phyloP scores from a whole-genome alignment of 2,888 invertebrate genomes.

The Dasypogon diadema region DNA sequence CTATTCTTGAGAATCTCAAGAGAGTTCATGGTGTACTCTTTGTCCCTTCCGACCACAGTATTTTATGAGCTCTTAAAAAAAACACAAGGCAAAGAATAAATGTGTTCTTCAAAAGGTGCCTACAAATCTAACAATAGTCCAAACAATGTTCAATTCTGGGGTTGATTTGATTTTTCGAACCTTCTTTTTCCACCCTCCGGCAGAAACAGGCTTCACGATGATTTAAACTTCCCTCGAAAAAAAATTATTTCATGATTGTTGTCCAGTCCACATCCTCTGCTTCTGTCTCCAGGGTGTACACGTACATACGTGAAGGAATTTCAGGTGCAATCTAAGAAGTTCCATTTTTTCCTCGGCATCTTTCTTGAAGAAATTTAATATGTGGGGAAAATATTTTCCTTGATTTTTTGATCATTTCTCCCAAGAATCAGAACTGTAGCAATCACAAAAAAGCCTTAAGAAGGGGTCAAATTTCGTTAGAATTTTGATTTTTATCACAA shows the following conservation, averaged over 20 bases:
- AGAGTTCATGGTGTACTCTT: slow-evolving; percentile 6
- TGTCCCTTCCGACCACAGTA: slow-evolving; percentile 44
- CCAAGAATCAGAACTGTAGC: slow-evolving; percentile 18
- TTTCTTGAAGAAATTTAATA: slow-evolving; percentile 41
- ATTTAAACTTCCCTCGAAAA: slow-evolving; percentile 27
- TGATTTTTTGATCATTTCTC: slow-evolving; percentile 43
- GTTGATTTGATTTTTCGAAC: slow-evolving; percentile 13
- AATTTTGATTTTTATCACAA: slow-evolving; percentile 35
- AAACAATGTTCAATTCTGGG: slow-evolving; percentile 6
- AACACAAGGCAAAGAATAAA: slow-evolving; percentile 3
- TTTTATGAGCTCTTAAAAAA: slow-evolving; percentile 29
- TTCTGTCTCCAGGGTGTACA: background rate
- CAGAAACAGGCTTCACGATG: slow-evolving; percentile 1
- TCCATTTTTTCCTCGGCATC: slow-evolving; percentile 14
- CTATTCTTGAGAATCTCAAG: slow-evolving; percentile 12
- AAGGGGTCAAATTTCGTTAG: slow-evolving; percentile 32
- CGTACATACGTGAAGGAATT: slow-evolving; percentile 22
- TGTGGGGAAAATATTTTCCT: slow-evolving; percentile 41
- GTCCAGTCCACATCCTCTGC: background rate
- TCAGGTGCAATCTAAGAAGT: slow-evolving; percentile 37
- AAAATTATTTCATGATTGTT: slow-evolving; percentile 10
- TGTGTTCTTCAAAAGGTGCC: slow-evolving; percentile 34
- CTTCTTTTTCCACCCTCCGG: slow-evolving; percentile 10
- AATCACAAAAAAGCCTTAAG: background rate
- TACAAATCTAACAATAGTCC: slow-evolving; percentile 16